Evolutionary conservation across 2,888 invertebrate genomes (phyloP), one percentile per base, ranked within the genome.

Genomic region (Mythimna vitellina): DNA sequence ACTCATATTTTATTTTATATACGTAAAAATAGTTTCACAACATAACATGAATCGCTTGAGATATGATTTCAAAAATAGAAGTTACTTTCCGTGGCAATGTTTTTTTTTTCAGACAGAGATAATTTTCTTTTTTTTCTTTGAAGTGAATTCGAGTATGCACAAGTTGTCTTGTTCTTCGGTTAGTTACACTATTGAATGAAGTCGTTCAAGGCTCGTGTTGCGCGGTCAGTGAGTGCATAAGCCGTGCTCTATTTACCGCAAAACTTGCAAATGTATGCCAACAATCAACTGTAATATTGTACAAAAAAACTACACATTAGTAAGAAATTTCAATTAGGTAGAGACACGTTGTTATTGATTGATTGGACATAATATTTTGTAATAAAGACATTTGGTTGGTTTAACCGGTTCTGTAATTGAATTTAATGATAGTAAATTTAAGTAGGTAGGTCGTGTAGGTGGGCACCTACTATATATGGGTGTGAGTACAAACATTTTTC

Each of bases 121-220:
- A 25, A 8, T 51, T 51, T n/a, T 51, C 22, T 22, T 61, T n/a
- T 32, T 54, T 14, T 53, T 35, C 20, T 46, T 25, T 20, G 17
- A 51, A 38, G 10, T 61, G 20, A 29, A 77, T 54, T 46, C 25
- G 58, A 32, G 17, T 63, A 29, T 61, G 74, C 61, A 73, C 53
- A 70, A 63, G 53, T 46, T 76, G 74, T 79, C 70, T 65, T 67
- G 66, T 68, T 76, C 70, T 72, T 73, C 56, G 68, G 73, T 74
- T 70, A 64, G 76, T 81, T 75, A 80, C 77, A 71, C 69, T 87
- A 84, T 84, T 88, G 88, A 91, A 88, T 89, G 86, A 83, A 82
- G 73, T 83, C 87, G 85, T 88, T 89, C 88, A 89, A 90, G 90
- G 89, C 87, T 91, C 90, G 68, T 71, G 85, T 92, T 89, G 86